Percentiles rank a stretch among this genome's conserved stretches.
Evolutionary conservation across 1,140 invertebrate genomes (phyloP).

Genomic region (Dreissena rostriformis): DNA sequence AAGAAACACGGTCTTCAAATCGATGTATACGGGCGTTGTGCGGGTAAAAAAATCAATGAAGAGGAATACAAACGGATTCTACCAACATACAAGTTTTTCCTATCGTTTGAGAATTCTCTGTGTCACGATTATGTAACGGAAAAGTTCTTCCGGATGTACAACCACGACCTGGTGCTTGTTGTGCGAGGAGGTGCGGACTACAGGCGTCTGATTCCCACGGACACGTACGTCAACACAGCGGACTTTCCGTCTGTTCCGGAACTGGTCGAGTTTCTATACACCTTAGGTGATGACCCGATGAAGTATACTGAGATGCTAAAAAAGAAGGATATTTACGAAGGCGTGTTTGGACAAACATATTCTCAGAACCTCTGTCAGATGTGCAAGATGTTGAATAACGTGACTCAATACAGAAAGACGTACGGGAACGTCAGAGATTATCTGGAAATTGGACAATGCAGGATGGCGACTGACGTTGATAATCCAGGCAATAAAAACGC

Average conservation of each 20-base stretch:
- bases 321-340: background rate
- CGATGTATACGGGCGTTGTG: background rate
- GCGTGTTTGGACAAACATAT: background rate
- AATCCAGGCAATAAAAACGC: too few species aligned
- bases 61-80: background rate
- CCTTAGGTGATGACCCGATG: background rate
- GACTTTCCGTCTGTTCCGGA: background rate
- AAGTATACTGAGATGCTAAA: background rate
- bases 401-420: background rate
- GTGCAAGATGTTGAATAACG: background rate
- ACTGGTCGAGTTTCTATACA: constrained; percentile 5
- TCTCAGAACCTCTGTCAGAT: background rate
- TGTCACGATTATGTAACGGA: constrained; percentile 98
- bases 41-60: background rate
- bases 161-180: constrained; percentile 5
- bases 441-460: background rate
- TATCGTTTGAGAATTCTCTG: constrained; percentile 90
- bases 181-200: constrained; percentile 25
- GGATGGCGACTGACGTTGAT: background rate
- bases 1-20: constrained; percentile 1
- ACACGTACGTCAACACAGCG: constrained; percentile 34
- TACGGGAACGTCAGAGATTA: background rate
- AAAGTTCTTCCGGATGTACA: constrained; percentile 89
- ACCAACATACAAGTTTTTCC: constrained; percentile 69
- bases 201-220: background rate